These are phyloP conservation scores for Gastrophryne carolinensis DNA, from an alignment of 2,797 vertebrate species.

Conservation along the genomic window DNA sequence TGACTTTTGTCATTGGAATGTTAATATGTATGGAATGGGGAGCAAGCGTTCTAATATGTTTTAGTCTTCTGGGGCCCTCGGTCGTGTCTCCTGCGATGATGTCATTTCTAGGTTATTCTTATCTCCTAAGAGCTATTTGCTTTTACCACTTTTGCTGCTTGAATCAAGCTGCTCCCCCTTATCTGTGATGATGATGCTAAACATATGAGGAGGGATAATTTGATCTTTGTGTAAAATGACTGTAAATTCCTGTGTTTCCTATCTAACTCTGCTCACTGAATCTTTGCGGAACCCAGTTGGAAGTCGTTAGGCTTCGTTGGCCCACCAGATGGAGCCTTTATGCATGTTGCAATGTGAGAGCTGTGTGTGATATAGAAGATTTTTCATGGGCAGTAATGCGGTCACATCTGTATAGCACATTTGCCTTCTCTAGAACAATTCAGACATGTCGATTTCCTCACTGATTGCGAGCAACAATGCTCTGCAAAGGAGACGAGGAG, in stretches of 20 bases:
- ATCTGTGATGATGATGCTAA: slow-evolving; percentile 19
- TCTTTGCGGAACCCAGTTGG: neutral
- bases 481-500: slow-evolving; percentile 24
- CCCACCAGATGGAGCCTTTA: slow-evolving; percentile 42
- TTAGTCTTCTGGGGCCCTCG: too few relatives aligned
- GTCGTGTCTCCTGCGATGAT: too few relatives aligned
- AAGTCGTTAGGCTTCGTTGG: slow-evolving; percentile 2
- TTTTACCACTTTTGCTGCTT: neutral
- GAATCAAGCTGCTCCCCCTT: slow-evolving; percentile 4
- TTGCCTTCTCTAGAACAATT: slow-evolving; percentile 38
- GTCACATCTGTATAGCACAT: slow-evolving; percentile 49
- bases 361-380: slow-evolving; percentile 20
- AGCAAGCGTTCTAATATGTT: too few relatives aligned
- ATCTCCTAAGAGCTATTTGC: neutral
- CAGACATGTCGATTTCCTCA: slow-evolving; percentile 46
- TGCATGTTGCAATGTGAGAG: slow-evolving; percentile 8
- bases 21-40: too few relatives aligned
- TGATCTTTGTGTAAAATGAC: slow-evolving; percentile 18
- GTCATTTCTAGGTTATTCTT: too few relatives aligned
- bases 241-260: slow-evolving; percentile 26
- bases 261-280: neutral
- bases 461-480: slow-evolving; percentile 20
- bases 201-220: slow-evolving; percentile 32
- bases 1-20: too few relatives aligned
- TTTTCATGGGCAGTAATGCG: slow-evolving; percentile 36